A percentile compares a stretch with the other conserved stretches of the same genome.
These are phyloP conservation scores for Electrophaes corylata DNA, from an alignment of 2,888 invertebrate genomes.

Conservation along the genomic window DNA sequence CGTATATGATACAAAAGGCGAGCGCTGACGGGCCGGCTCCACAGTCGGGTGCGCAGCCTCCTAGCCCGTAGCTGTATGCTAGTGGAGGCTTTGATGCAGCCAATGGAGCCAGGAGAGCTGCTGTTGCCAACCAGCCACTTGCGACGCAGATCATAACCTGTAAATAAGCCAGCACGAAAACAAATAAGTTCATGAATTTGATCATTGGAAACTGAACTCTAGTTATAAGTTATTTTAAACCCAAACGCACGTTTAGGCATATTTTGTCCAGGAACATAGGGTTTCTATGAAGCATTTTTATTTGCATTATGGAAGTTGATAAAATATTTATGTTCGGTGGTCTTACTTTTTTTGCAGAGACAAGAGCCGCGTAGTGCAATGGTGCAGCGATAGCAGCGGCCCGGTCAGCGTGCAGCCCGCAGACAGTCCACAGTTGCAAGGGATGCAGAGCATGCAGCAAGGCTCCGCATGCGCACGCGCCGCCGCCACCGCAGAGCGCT, in stretches of 20 bases:
- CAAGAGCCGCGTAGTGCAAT: slow-evolving; percentile 90
- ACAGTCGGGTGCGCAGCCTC: slow-evolving; percentile 88
- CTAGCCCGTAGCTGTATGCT: slow-evolving; percentile 75
- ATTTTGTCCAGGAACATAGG: too few species aligned
- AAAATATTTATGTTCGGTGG: too few species aligned
- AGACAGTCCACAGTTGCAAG: slow-evolving; percentile 91
- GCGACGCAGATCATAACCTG: slow-evolving; percentile 87
- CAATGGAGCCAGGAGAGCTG: slow-evolving; percentile 86
- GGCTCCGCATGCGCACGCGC: slow-evolving; percentile 88
- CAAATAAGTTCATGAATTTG: too few species aligned
- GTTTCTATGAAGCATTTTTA: too few species aligned
- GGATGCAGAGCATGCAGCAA: slow-evolving; percentile 89
- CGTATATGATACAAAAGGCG: slow-evolving; percentile 87
- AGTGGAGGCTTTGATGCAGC: slow-evolving; percentile 83
- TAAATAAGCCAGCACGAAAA: slow-evolving; percentile 40
- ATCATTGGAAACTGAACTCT: background rate
- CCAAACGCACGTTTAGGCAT: too few species aligned
- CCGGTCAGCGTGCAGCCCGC: slow-evolving; percentile 91
- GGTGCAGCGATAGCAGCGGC: slow-evolving; percentile 93
- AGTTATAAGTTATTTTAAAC: too few species aligned
- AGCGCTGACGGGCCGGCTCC: slow-evolving; percentile 84
- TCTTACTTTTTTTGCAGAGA: slow-evolving; percentile 87
- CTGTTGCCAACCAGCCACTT: slow-evolving; percentile 87
- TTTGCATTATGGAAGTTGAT: too few species aligned
- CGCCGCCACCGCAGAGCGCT: slow-evolving; percentile 87